Conservation (phyloP, 2,797 vertebrate species). For the Rhodeus uyekii region DNA sequence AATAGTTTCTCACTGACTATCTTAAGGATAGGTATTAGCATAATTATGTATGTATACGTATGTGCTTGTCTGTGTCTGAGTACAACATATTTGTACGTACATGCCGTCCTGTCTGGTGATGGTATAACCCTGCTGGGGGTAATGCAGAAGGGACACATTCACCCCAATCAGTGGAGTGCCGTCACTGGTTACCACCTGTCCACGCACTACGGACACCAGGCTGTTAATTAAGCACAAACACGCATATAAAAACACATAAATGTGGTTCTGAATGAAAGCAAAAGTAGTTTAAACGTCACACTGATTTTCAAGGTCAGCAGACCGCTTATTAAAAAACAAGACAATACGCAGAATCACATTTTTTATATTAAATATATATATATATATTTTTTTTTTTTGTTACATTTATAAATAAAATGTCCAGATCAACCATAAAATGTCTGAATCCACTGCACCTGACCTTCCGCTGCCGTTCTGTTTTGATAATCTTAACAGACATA, state of each 20-base stretch:
- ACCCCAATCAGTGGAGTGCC: conserved; percentile 97
- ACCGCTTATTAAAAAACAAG: not conserved
- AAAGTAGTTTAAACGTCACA: not conserved
- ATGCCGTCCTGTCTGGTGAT: conserved; percentile 96
- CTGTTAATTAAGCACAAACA: conserved; percentile 72
- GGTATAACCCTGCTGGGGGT: conserved; percentile 91
- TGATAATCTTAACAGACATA: conserved; percentile 21
- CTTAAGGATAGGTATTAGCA: conserved; percentile 19
- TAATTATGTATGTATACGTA: conserved; percentile 30
- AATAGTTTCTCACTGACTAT: conserved; percentile 14
- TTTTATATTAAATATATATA: not conserved
- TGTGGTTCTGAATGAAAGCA: not conserved
- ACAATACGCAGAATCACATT: not conserved
- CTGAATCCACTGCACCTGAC: not conserved
- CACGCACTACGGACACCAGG: conserved; percentile 93
- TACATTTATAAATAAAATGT: not conserved
- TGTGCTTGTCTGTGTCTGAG: conserved; percentile 13
- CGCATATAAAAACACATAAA: conserved; percentile 17
- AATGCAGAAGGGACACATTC: conserved; percentile 94
- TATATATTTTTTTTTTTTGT: not conserved
- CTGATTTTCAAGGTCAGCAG: conserved; percentile 13
- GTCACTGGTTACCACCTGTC: conserved; percentile 95
- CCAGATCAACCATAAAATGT: not conserved
- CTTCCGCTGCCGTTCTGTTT: conserved; percentile 1
- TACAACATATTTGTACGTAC: conserved; percentile 76